Evolutionary conservation across 2,797 vertebrate species (phyloP), one percentile per base, ranked within the genome.

Genomic region (Lophura swinhoii): DNA sequence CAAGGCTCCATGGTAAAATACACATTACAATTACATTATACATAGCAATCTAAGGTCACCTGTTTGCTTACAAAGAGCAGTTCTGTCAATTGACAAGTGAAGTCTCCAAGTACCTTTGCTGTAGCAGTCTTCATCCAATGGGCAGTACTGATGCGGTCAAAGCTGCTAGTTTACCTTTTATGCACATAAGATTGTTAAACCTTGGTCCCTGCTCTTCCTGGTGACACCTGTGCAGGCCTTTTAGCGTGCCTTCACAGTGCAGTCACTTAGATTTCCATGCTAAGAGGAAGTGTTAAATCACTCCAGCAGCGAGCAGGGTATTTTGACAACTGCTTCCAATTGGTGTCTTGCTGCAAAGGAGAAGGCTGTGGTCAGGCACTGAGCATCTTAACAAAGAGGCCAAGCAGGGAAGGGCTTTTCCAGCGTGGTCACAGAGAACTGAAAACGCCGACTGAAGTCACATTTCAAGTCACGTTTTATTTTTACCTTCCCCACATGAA

Each of bases 291-390:
- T 53, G 73, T 48, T 90, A 51, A 88, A 92, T 68, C 21, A 14
- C 62, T 74, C 88, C 84, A 46, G 88, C 78, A 78, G 74, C 0
- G 10, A 74, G n/a, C 4, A 29, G 76, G 26, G 0, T 67, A 64
- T 91, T 93, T 83, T 77, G 76, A 80, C 69, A 85, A 48, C 43
- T 79, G 39, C 66, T 91, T 74, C 63, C 76, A 66, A n/a, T 74
- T 46, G 12, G 12, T 20, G n/a, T 46, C 90, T 80, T 3, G 12
- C 94, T 67, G 88, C 15, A 83, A 67, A 69, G 76, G 56, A 55
- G 83, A 33, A 43, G 92, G 43, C 76, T 55, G 76, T 31, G 51
- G 35, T 14, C 41, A 33, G 67, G 35, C 70, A 69, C 31, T 20
- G 6, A 15, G 29, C n/a, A 53, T 60, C 72, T 68, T 28, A 64